Evolutionary conservation across 2,113 vertebrate species (phyloP), one percentile per base, ranked within the genome.

Genomic region (Trichomycterus rosablanca): DNA sequence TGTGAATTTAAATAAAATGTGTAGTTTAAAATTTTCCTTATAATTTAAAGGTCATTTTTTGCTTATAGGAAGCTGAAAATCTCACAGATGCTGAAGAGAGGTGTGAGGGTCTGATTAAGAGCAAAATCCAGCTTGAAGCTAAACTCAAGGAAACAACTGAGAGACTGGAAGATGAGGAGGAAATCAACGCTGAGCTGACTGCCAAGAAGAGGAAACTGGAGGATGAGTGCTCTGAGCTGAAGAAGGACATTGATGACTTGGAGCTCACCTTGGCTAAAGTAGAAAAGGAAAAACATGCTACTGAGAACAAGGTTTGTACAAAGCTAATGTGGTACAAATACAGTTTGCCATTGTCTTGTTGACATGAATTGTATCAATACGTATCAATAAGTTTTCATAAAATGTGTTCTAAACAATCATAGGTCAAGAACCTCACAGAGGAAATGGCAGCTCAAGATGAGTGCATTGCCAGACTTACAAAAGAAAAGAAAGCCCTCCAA

Each of bases 121-220:
- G 62, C 35, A 71, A 71, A 30, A 71, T 71, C 37, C 76, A 82
- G 16, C 14, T 71, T n/a, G 83, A 85, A 71, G 66, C 83, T 2
- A 71, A 71, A 56, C 56, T 71, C 43, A 71, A 71, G 51, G 68
- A 71, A 26, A 89, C 62, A 84, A 93, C 78, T 80, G 94, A 51
- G 49, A 71, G 68, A 30, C 50, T 71, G 28, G 69, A 71, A 22
- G 87, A 89, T 52, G 88, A 89, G 45, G 87, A 89, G 34, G 86
- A 89, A 76, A 84, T 86, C n/a, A 83, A 81, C 59, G 76, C 76
- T 30, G 80, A 83, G 75, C 68, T 88, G 39, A 89, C 86, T 0
- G 83, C 84, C 69, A 87, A 87, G 74, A 89, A 88, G 69, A 88
- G 80, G 61, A 89, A 89, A 60, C 78, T 90, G 68, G 88, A 89